These are phyloP conservation scores for Dugesia japonica DNA, from an alignment of 2,888 invertebrate species.

Conservation along the genomic window DNA sequence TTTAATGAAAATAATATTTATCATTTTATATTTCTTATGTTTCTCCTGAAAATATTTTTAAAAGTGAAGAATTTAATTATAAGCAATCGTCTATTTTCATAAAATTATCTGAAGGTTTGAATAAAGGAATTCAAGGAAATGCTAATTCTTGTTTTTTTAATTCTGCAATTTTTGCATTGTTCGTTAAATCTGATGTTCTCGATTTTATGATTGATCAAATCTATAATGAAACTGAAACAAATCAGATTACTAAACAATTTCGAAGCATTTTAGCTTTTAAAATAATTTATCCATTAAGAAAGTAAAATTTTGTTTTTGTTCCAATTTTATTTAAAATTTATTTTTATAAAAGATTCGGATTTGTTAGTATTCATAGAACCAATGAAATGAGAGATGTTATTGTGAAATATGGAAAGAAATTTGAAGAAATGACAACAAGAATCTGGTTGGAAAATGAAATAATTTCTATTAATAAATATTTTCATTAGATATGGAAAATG, in stretches of 20 bases:
- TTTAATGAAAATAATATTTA: too few relatives aligned
- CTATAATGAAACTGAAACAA: not conserved
- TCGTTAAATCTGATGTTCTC: conserved; percentile 4
- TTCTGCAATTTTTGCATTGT: not conserved
- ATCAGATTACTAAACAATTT: not conserved
- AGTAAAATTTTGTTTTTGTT: not conserved
- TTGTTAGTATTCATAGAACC: not conserved
- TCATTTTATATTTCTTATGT: not conserved
- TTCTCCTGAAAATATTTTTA: not conserved
- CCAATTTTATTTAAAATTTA: too few relatives aligned
- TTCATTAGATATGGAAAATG: not conserved
- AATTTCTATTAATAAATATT: not conserved
- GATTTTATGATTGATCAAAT: not conserved
- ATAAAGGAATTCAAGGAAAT: conserved; percentile 13
- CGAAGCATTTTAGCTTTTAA: not conserved
- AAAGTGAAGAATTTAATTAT: not conserved
- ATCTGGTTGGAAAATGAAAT: not conserved
- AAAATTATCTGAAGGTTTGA: not conserved
- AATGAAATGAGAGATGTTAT: not conserved
- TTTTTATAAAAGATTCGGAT: not conserved
- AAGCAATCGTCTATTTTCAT: not conserved
- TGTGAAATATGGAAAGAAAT: not conserved
- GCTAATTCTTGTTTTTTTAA: not conserved
- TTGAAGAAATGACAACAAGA: not conserved
- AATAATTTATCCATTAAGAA: conserved; percentile 14